Conservation (phyloP, 2,888 invertebrate species). For the Corythucha ciliata region DNA sequence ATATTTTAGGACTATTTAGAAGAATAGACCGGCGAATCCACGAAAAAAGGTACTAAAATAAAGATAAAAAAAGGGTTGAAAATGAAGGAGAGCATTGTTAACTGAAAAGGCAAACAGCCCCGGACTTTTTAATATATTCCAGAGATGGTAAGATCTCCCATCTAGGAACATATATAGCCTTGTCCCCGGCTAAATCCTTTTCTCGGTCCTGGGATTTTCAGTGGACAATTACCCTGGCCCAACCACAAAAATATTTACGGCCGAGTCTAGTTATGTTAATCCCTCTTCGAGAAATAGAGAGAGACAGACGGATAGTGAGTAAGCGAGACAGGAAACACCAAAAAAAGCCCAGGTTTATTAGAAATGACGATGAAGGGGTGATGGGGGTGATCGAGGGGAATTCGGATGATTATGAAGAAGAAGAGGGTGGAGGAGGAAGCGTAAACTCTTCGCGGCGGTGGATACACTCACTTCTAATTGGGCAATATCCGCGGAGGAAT, state of each 20-base stretch:
- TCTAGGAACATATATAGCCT: constrained; percentile 7
- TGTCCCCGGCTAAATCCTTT: constrained; percentile 5
- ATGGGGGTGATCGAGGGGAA: too few relatives aligned
- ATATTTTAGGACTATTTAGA: too few relatives aligned
- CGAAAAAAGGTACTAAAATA: too few relatives aligned
- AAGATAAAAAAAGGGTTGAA: too few relatives aligned
- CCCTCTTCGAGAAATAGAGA: not conserved
- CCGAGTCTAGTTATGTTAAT: constrained; percentile 4
- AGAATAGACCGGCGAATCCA: too few relatives aligned
- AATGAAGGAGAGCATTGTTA: too few relatives aligned
- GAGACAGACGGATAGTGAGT: not conserved
- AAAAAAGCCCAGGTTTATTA: too few relatives aligned
- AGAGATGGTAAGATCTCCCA: not conserved
- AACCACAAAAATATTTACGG: constrained; percentile 2
- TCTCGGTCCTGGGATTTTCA: too few relatives aligned
- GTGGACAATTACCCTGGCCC: constrained; percentile 1
- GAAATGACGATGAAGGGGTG: too few relatives aligned
- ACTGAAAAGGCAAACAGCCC: too few relatives aligned
- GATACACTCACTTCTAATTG: constrained; percentile 16
- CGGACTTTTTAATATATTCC: constrained; percentile 3
- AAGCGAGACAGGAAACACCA: not conserved
- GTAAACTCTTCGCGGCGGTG: not conserved
- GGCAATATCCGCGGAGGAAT: constrained; percentile 22
- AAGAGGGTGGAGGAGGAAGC: too few relatives aligned
- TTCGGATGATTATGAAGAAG: too few relatives aligned